Evolutionary conservation across 2,797 vertebrate genomes (phyloP).

Genomic region (Darevskia mixta): DNA sequence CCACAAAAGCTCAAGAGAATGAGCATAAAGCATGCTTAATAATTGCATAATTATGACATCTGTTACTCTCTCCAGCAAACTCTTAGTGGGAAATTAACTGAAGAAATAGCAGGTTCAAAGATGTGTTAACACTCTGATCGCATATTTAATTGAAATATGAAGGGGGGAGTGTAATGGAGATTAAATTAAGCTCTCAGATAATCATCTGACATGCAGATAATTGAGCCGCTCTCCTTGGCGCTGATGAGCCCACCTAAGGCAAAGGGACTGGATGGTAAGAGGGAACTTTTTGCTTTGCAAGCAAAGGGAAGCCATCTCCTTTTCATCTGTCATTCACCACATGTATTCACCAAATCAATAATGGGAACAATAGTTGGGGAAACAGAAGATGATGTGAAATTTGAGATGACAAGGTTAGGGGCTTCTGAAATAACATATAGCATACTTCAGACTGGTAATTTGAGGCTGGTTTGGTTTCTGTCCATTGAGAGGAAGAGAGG

Average conservation of each 20-base stretch:
- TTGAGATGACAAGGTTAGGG: slow-evolving; percentile 46
- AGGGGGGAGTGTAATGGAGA: slow-evolving; percentile 87
- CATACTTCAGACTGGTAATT: too few relatives aligned
- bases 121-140: slow-evolving; percentile 87
- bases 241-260: slow-evolving; percentile 60
- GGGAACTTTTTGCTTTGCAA: slow-evolving; percentile 47
- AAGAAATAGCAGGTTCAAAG: slow-evolving; percentile 90
- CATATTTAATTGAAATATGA: slow-evolving; percentile 95
- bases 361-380: slow-evolving; percentile 57
- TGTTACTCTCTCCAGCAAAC: slow-evolving; percentile 84
- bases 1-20: slow-evolving; percentile 74
- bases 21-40: slow-evolving; percentile 88
- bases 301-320: slow-evolving; percentile 54
- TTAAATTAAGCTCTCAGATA: slow-evolving; percentile 94
- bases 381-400: slow-evolving; percentile 58
- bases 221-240: slow-evolving; percentile 88
- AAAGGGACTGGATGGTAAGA: slow-evolving; percentile 41
- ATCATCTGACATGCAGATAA: slow-evolving; percentile 93
- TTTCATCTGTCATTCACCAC: slow-evolving; percentile 59
- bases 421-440: background rate
- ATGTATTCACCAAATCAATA: slow-evolving; percentile 62
- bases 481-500: too few relatives aligned
- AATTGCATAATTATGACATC: slow-evolving; percentile 96
- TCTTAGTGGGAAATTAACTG: slow-evolving; percentile 89
- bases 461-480: background rate